Percentiles rank a stretch among this genome's conserved stretches.
These are phyloP conservation scores for Uloborus plumipes DNA, from an alignment of 2,888 invertebrate species.

Conservation along the genomic window DNA sequence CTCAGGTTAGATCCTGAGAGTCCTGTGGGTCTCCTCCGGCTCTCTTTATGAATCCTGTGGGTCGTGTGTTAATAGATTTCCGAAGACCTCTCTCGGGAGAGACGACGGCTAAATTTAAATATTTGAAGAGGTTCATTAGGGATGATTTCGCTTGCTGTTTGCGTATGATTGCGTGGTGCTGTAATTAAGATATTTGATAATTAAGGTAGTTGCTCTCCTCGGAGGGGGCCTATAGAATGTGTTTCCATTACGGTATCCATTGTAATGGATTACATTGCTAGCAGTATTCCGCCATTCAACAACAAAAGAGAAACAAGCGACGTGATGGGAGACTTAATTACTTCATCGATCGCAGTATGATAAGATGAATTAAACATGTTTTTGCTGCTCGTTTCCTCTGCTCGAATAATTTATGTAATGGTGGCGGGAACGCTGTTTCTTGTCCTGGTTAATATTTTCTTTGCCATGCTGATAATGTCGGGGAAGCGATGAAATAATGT, in stretches of 20 bases:
- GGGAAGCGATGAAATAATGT: no score
- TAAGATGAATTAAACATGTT: no score
- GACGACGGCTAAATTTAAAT: slow-evolving; percentile 48
- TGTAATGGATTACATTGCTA: slow-evolving; percentile 10
- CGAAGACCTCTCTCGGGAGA: slow-evolving; percentile 26
- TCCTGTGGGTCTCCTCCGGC: background rate
- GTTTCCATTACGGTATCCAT: slow-evolving; percentile 4
- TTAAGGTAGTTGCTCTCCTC: slow-evolving; percentile 32
- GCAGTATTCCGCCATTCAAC: no score
- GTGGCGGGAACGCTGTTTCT: no score
- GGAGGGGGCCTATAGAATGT: slow-evolving; percentile 15
- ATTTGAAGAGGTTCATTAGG: slow-evolving; percentile 59
- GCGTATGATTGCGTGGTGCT: slow-evolving; percentile 30
- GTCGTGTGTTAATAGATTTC: slow-evolving; percentile 31
- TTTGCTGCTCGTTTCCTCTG: no score
- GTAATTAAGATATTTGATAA: slow-evolving; percentile 60
- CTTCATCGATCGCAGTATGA: no score
- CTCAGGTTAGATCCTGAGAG: no score
- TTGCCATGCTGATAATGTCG: no score
- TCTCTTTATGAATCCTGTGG: slow-evolving; percentile 13
- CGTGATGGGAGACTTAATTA: no score
- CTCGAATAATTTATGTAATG: no score
- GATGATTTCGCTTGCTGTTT: slow-evolving; percentile 47
- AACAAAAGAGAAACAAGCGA: no score
- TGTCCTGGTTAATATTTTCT: no score